A percentile compares a stretch with the other conserved stretches of the same genome.
Conservation (phyloP, 2,113 vertebrate genomes). For the Ctenomys sociabilis region DNA sequence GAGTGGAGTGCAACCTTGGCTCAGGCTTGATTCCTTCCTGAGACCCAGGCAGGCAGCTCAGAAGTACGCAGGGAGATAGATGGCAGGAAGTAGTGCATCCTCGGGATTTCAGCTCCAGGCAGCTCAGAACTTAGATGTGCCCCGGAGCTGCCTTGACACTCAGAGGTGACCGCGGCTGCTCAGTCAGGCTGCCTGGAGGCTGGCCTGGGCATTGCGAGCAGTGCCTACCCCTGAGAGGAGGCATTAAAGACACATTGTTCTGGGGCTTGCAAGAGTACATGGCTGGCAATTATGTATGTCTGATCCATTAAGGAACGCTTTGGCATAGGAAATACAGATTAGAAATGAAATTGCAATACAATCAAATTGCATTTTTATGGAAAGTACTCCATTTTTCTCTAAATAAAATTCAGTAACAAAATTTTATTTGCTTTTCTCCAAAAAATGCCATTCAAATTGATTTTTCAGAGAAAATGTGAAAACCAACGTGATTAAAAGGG, state of each 20-base stretch:
- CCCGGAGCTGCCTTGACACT: not conserved
- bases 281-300: conserved; percentile 66
- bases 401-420: conserved; percentile 81
- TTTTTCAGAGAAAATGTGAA: conserved; percentile 69
- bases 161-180: no score
- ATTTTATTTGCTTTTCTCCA: conserved; percentile 71
- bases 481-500: not conserved
- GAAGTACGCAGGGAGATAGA: not conserved
- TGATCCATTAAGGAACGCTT: conserved; percentile 73
- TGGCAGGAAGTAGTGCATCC: not conserved
- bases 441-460: conserved; percentile 75
- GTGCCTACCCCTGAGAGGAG: not conserved
- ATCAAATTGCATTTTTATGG: conserved; percentile 81
- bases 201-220: not conserved
- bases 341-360: conserved; percentile 78
- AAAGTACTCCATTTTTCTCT: conserved; percentile 79
- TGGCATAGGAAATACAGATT: conserved; percentile 78
- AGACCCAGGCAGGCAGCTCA: not conserved
- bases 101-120: not conserved
- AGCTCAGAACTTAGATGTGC: not conserved
- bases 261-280: not conserved
- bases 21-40: not conserved
- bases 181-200: not conserved
- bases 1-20: not conserved
- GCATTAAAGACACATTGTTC: conserved; percentile 12